phyloP scores from a whole-genome alignment of 2,888 invertebrate species.

The Polydrusus tereticollis region DNA sequence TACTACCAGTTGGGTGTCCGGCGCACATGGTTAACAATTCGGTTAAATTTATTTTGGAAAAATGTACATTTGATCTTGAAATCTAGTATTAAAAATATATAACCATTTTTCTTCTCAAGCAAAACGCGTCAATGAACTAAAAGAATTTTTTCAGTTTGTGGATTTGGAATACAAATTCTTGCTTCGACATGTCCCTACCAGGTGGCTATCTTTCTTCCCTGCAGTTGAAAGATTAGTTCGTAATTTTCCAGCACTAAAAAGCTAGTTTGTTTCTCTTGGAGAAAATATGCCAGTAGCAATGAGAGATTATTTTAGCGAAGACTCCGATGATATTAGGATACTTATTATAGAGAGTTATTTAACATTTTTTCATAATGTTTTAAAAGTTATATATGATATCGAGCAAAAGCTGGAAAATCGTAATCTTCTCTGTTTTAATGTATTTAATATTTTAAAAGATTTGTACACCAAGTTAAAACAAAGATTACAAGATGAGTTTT shows the following conservation, averaged over 20 bases:
- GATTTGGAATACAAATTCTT: neutral
- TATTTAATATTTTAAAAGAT: neutral
- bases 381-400: constrained; percentile 4
- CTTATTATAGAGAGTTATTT: constrained; percentile 10
- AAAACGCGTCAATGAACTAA: constrained; percentile 26
- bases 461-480: no score
- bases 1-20: constrained; percentile 6
- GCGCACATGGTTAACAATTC: constrained; percentile 10
- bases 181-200: neutral
- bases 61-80: constrained; percentile 22
- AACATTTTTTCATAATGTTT: constrained; percentile 16
- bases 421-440: neutral
- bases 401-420: neutral
- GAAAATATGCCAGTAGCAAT: no score
- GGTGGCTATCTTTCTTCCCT: neutral
- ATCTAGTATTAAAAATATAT: constrained; percentile 6
- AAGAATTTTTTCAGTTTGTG: constrained; percentile 25
- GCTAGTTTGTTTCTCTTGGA: no score
- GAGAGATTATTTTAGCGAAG: no score
- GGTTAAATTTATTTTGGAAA: constrained; percentile 1
- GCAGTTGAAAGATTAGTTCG: constrained; percentile 10
- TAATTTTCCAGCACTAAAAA: no score
- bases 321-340: neutral
- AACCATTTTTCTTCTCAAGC: constrained; percentile 29
- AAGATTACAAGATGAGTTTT: no score